A percentile compares a stretch with the other conserved stretches of the same genome.
phyloP scores from a whole-genome alignment of 2,888 invertebrate species.

The Amphipyra berbera region DNA sequence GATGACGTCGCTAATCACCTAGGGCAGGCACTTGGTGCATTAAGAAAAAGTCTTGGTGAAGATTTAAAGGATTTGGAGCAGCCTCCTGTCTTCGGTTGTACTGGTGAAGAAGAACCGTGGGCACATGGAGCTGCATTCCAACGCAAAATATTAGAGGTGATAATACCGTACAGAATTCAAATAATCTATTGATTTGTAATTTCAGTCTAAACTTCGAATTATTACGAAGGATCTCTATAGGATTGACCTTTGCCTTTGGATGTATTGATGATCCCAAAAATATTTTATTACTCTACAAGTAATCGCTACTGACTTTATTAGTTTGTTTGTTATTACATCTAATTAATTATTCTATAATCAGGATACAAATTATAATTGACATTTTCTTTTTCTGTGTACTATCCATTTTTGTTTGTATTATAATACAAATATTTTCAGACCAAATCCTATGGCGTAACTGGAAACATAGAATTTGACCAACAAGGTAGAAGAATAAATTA shows the following conservation, averaged over 20 bases:
- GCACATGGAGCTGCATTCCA: conserved; percentile 75
- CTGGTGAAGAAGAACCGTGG: conserved; percentile 71
- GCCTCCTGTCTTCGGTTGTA: conserved; percentile 69
- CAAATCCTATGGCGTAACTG: conserved; percentile 91
- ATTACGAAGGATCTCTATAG: no score
- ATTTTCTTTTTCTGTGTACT: no score
- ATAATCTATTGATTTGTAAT: neutral
- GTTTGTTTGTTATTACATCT: no score
- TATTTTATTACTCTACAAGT: no score
- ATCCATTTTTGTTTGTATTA: no score
- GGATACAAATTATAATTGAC: no score
- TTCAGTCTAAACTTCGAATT: no score
- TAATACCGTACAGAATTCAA: neutral
- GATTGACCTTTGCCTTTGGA: no score
- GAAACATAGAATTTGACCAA: conserved; percentile 92
- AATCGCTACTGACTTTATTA: no score
- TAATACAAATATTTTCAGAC: conserved; percentile 82
- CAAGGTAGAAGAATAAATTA: conserved; percentile 92
- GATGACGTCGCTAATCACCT: conserved; percentile 82
- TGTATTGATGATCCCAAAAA: no score
- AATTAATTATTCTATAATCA: no score
- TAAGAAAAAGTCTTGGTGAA: conserved; percentile 56
- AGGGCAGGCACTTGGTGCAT: conserved; percentile 61
- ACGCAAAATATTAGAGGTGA: conserved; percentile 76
- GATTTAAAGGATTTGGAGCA: conserved; percentile 34